Evolutionary conservation across 2,888 invertebrate species (phyloP).

Genomic region (Brenthis hecate): DNA sequence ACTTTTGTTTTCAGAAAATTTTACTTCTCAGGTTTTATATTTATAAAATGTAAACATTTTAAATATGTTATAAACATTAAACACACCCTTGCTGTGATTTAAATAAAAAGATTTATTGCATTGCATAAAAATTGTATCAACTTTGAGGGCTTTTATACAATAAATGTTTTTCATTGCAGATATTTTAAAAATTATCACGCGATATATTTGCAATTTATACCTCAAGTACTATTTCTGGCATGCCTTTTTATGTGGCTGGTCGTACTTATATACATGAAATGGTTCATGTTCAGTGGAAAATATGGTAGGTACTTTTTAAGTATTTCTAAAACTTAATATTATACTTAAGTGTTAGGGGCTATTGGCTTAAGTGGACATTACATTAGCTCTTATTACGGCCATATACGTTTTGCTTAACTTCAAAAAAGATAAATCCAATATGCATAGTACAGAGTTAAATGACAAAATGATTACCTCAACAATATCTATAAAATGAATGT

Average conservation of each 20-base stretch:
- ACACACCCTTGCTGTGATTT: too few relatives aligned
- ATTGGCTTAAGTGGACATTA: neutral
- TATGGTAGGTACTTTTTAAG: slow-evolving; percentile 47
- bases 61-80: too few relatives aligned
- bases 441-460: too few relatives aligned
- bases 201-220: slow-evolving; percentile 91
- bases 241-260: slow-evolving; percentile 94
- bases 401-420: too few relatives aligned
- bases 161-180: slow-evolving; percentile 55
- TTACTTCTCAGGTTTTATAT: neutral
- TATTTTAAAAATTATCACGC: slow-evolving; percentile 83
- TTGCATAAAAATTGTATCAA: too few relatives aligned
- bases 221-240: slow-evolving; percentile 93
- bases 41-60: too few relatives aligned
- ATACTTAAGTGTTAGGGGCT: neutral
- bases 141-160: neutral
- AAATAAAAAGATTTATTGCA: too few relatives aligned
- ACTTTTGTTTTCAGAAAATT: neutral
- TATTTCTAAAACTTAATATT: neutral
- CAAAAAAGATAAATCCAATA: too few relatives aligned
- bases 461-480: too few relatives aligned
- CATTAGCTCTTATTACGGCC: neutral
- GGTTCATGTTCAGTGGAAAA: slow-evolving; percentile 84
- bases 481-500: too few relatives aligned
- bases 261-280: slow-evolving; percentile 93